phyloP scores from a whole-genome alignment of 2,113 vertebrate species.

The Verasper variegatus region DNA sequence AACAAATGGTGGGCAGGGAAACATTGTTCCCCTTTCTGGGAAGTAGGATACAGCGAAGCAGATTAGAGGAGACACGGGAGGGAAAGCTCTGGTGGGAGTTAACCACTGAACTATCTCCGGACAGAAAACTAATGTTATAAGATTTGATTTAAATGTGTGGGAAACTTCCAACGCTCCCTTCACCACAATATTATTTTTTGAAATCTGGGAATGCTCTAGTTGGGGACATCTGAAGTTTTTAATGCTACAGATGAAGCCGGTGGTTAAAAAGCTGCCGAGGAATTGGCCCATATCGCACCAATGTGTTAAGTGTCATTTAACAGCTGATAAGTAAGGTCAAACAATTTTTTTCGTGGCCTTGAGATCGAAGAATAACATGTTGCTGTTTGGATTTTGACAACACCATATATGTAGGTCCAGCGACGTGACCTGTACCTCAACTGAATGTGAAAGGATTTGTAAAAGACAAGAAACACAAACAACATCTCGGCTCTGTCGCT shows the following conservation, averaged over 20 bases:
- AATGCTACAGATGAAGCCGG: neutral
- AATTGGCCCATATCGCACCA: neutral
- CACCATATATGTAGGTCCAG: slow-evolving; percentile 47
- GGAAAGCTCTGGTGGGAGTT: slow-evolving; percentile 7
- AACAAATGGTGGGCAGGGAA: neutral
- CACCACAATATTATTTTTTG: neutral
- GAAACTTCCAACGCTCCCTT: slow-evolving; percentile 13
- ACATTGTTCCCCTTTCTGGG: neutral
- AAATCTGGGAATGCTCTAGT: slow-evolving; percentile 10
- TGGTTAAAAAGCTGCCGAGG: neutral
- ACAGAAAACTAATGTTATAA: slow-evolving; percentile 33
- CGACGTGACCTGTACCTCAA: slow-evolving; percentile 10
- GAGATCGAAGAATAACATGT: slow-evolving; percentile 36
- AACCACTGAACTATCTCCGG: slow-evolving; percentile 17
- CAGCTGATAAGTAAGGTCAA: slow-evolving; percentile 6
- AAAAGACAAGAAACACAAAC: slow-evolving; percentile 27
- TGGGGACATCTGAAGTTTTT: neutral
- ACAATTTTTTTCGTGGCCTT: slow-evolving; percentile 28
- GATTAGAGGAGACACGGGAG: slow-evolving; percentile 14
- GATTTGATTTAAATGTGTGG: slow-evolving; percentile 40
- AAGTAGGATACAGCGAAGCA: neutral
- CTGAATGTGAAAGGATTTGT: slow-evolving; percentile 20
- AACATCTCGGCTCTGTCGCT: neutral
- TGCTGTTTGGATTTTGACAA: slow-evolving; percentile 19
- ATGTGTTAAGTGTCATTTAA: neutral